A percentile compares a stretch with the other conserved stretches of the same genome.
These are phyloP conservation scores for Listronotus oregonensis DNA, from an alignment of 1,140 invertebrate species.

Conservation along the genomic window DNA sequence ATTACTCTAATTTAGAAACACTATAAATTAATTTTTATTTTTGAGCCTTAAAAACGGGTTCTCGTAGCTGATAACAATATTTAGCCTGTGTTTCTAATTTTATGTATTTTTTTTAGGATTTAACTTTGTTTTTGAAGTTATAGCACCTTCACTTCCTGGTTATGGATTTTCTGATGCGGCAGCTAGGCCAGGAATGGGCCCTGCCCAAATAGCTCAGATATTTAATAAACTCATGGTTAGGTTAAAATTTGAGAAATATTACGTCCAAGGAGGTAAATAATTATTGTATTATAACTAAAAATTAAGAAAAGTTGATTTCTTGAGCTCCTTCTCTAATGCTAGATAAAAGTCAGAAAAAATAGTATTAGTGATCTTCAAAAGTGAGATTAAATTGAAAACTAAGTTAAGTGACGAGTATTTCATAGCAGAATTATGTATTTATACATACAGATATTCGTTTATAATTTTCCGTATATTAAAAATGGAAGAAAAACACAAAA, in stretches of 20 bases:
- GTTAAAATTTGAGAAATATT: conserved; percentile 76
- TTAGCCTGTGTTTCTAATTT: background rate
- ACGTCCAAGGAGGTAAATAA: conserved; percentile 87
- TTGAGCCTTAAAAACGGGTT: no score
- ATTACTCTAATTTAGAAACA: no score
- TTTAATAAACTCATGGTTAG: conserved; percentile 83
- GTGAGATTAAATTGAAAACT: no score
- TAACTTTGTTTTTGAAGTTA: conserved; percentile 76
- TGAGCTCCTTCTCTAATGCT: conserved; percentile 65
- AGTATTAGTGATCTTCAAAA: no score
- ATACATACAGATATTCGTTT: no score
- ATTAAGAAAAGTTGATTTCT: conserved; percentile 70
- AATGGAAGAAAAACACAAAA: no score
- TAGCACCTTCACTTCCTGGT: conserved; percentile 66
- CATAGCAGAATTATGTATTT: no score
- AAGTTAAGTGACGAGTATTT: no score
- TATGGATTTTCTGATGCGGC: conserved; percentile 71
- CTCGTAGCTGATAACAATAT: no score
- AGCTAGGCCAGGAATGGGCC: conserved; percentile 62
- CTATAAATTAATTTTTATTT: no score
- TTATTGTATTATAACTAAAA: conserved; percentile 65
- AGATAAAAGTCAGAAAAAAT: background rate
- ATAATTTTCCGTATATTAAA: no score
- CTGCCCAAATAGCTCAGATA: conserved; percentile 70
- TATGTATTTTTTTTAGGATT: conserved; percentile 1